Conservation (phyloP, 2,888 invertebrate species). For the Zaprionus bogoriensis region DNA sequence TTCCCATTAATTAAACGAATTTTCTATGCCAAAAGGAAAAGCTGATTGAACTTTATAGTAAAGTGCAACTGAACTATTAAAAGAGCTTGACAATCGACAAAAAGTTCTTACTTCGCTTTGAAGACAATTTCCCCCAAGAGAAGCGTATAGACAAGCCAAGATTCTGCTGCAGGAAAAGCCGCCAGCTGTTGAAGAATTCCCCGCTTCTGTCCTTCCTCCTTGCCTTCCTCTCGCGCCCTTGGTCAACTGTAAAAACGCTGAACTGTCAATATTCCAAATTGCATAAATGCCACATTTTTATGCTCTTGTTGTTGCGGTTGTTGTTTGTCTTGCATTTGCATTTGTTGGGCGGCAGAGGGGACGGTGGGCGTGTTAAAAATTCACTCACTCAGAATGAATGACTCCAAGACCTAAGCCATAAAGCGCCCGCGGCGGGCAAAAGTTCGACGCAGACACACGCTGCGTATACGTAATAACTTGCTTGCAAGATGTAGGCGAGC, state of each 20-base stretch:
- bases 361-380: conserved; percentile 35
- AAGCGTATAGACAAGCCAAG: conserved; percentile 4
- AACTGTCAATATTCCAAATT: conserved; percentile 60
- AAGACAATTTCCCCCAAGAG: too few species aligned
- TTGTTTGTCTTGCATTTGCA: background rate
- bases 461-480: conserved; percentile 60
- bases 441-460: conserved; percentile 42
- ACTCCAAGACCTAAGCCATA: conserved; percentile 45
- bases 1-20: too few species aligned
- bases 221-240: too few species aligned
- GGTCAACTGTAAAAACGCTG: conserved; percentile 47
- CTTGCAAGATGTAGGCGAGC: conserved; percentile 18
- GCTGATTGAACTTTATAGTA: too few species aligned
- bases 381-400: conserved; percentile 40
- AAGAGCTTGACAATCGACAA: too few species aligned
- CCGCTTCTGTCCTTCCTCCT: too few species aligned
- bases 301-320: conserved; percentile 13
- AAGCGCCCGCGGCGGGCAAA: conserved; percentile 39
- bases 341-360: background rate
- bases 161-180: conserved; percentile 20
- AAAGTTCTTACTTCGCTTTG: too few species aligned
- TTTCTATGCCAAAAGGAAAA: too few species aligned
- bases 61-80: too few species aligned
- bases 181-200: conserved; percentile 62
- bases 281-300: conserved; percentile 52